Percentiles rank a stretch among this genome's conserved stretches.
phyloP scores from a whole-genome alignment of 2,113 vertebrate species.

The Fulica atra region DNA sequence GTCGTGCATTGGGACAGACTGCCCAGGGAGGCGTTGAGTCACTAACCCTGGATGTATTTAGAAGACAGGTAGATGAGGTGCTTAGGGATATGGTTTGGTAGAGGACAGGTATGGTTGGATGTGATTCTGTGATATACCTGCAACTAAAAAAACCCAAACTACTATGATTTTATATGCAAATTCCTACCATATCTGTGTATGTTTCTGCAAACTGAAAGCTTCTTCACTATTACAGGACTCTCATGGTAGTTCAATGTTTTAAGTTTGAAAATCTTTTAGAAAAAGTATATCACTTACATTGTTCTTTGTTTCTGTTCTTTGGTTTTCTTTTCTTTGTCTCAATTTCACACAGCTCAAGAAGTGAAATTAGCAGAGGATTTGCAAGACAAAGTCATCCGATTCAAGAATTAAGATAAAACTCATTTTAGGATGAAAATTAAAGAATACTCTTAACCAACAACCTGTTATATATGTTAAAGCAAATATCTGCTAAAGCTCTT shows the following conservation, averaged over 20 bases:
- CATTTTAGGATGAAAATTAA: neutral
- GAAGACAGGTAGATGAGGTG: no score
- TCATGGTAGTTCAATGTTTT: neutral
- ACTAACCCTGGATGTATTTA: no score
- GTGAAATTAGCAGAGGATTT: neutral
- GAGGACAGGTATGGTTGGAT: no score
- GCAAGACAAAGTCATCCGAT: neutral
- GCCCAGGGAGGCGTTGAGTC: no score
- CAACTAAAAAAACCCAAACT: neutral
- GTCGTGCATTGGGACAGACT: no score
- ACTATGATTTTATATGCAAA: neutral
- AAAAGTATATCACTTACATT: neutral
- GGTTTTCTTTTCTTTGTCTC: neutral
- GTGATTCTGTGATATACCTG: neutral
- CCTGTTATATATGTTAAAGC: neutral
- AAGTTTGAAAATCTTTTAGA: neutral
- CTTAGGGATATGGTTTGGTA: no score
- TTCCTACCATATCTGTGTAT: neutral
- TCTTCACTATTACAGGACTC: neutral
- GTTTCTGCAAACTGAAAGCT: neutral
- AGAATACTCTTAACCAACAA: neutral
- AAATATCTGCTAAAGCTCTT: neutral
- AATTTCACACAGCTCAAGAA: neutral
- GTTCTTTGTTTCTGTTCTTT: neutral
- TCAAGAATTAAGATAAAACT: neutral